A percentile compares a stretch with the other conserved stretches of the same genome.
These are phyloP conservation scores for Reinhardtius hippoglossoides DNA, from an alignment of 2,113 vertebrate genomes.

Conservation along the genomic window DNA sequence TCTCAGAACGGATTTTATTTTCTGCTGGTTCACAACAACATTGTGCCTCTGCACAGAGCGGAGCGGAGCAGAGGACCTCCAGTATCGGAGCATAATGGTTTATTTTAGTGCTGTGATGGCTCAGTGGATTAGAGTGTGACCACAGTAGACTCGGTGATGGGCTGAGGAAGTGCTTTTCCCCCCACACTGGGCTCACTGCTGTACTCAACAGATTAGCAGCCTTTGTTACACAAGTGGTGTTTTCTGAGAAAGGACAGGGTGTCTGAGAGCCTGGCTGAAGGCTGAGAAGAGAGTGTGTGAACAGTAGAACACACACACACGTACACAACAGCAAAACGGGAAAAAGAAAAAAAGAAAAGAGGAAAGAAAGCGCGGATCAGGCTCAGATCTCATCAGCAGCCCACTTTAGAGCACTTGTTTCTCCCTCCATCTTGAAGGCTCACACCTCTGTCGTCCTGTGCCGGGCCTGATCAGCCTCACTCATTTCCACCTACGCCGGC, in stretches of 20 bases:
- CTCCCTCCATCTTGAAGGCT: constrained; percentile 50
- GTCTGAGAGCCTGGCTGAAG: constrained; percentile 65
- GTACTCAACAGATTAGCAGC: constrained; percentile 75
- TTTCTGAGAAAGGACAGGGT: constrained; percentile 66
- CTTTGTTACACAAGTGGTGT: constrained; percentile 73
- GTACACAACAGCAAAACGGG: neutral
- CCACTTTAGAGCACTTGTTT: constrained; percentile 40
- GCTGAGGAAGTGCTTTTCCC: constrained; percentile 61
- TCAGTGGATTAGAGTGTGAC: constrained; percentile 72
- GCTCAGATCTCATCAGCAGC: constrained; percentile 61
- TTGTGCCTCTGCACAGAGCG: neutral
- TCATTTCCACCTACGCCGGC: constrained; percentile 30
- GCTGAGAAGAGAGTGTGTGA: constrained; percentile 45
- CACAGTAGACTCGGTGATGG: constrained; percentile 63
- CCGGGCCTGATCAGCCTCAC: constrained; percentile 24
- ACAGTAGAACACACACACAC: constrained; percentile 8
- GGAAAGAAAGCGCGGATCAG: constrained; percentile 47
- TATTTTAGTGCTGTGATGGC: constrained; percentile 69
- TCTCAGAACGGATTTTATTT: neutral
- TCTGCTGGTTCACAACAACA: neutral
- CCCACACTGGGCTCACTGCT: constrained; percentile 55
- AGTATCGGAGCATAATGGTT: constrained; percentile 59
- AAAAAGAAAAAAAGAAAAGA: too few species aligned
- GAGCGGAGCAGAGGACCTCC: constrained; percentile 30
- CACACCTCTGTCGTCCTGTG: constrained; percentile 4